Base-by-base conservation (phyloP, 2,888 invertebrate genomes). In the Conus canariensis region DNA sequence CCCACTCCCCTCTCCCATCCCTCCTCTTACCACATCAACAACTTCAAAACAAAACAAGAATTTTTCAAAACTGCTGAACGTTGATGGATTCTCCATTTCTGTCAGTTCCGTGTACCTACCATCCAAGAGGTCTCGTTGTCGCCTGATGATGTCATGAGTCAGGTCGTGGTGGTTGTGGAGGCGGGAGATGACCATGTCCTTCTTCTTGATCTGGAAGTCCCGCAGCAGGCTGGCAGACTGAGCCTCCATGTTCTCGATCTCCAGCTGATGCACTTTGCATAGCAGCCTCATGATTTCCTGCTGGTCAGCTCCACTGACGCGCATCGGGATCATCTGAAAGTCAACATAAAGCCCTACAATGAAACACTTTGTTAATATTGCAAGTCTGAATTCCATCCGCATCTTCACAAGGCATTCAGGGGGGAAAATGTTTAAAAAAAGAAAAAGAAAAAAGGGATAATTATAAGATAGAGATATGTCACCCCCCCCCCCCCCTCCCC, bases 231-330 rank as follows among this genome's bases (percentile, higher is more conserved):
- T 97, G 95, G 98, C 98, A 5, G 98, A 98, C 96, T 98, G 98
- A 94, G 99, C 97, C 94, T 99, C 98, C 64, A 96, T 95, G 91
- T 96, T 99, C 96, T 99, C 98, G 0, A 99, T 98, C 96, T 99
- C 99, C 90, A 99, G 97, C 96, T 99, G 98, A 95, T 99, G 99
- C 77, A 99, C 98, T 93, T 98, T 97, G 95, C 98, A 98, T 96
- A 99, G 97, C 87, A 99, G 97, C 56, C 98, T 98, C 91, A 98
- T 96, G 90, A 99, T 97, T 96, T 99, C 99, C 82, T 98, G 97
- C 96, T 99, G 99, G 93, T 99, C 98, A 89, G 98, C 98, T 91
- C 98, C 98, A 95, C 97, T 98, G 89, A 98, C 97, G 90, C 98
- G 97, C 89, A 98, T 98, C 7, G 99, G 98, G 91, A 99, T 97